Evolutionary conservation across 2,888 invertebrate species (phyloP), one percentile per base, ranked within the genome.

Genomic region (Notodonta ziczac): DNA sequence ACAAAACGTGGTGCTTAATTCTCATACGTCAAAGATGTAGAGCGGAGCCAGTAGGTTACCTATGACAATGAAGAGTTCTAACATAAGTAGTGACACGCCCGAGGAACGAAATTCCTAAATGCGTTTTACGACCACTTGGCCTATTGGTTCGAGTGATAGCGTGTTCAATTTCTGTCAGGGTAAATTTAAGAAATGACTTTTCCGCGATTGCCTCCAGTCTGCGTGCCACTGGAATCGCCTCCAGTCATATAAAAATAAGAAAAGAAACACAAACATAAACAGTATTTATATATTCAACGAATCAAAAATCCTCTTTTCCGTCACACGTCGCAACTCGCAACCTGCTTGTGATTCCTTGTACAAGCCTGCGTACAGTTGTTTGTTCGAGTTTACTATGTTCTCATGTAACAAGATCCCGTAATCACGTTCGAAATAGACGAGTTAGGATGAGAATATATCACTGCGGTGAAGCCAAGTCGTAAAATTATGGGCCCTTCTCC

Each of bases 401-500:
- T 51, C 40, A 42, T 35, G 56, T 64, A 64, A 64, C 52, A 53
- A 55, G 57, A 71, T 63, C 53, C 24, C 46, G 32, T 58, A 16
- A 14, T n/a, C 57, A 56, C 55, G 58, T 63, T 61, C 72, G 60
- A 42, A 44, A 12, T n/a, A 39, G 14, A 55, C 46, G 5, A 54
- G 32, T 62, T 57, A 67, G 51, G 60, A 48, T 9, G 16, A 16
- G 53, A n/a, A 52, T 55, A 59, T 62, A 68, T 39, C 24, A 5
- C 52, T 52, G 52, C 16, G 2, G 50, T 46, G 13, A 42, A 10
- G 46, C 5, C 13, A 46, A 13, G 46, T 46, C 13, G 13, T 46
- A 46, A 46, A 46, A 6, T 13, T 46, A 46, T 46, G 46, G 46
- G n/a, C 13, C n/a, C 46, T n/a, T 2, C 13, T 5, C 13, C 46